These are phyloP conservation scores for Sarcophaga rosellei DNA, from an alignment of 2,888 invertebrate species.

Conservation along the genomic window DNA sequence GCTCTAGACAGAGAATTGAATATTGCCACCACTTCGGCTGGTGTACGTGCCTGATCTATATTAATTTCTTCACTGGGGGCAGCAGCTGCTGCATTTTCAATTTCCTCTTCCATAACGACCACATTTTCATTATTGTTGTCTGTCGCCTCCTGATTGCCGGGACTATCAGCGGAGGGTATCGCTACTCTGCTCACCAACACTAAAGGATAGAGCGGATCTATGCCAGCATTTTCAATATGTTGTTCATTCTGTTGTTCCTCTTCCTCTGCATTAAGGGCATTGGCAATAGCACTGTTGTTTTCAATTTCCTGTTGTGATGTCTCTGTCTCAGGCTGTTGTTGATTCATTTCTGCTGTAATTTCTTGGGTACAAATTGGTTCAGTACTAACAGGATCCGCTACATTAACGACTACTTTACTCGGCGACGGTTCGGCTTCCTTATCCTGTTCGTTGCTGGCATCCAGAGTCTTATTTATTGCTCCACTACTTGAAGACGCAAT, in stretches of 20 bases:
- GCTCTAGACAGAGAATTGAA: slow-evolving; percentile 32
- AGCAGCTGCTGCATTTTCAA: neutral
- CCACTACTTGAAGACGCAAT: slow-evolving; percentile 55
- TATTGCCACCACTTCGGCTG: slow-evolving; percentile 5
- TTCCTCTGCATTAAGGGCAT: neutral
- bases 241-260: slow-evolving; percentile 61
- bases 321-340: neutral
- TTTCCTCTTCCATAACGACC: slow-evolving; percentile 52
- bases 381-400: neutral
- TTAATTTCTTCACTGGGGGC: slow-evolving; percentile 9
- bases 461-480: neutral
- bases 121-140: slow-evolving; percentile 16
- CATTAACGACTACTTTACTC: neutral
- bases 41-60: neutral
- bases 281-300: neutral
- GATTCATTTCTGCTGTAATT: neutral
- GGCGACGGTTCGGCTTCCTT: slow-evolving; percentile 17
- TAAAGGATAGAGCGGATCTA: slow-evolving; percentile 63
- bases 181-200: slow-evolving; percentile 57
- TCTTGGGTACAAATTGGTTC: slow-evolving; percentile 8
- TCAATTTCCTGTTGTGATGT: neutral
- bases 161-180: slow-evolving; percentile 34
- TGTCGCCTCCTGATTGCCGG: neutral
- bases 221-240: slow-evolving; percentile 65
- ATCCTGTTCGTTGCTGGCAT: neutral